Evolutionary conservation across 1,140 invertebrate species (phyloP).

Genomic region (Pseudoatta argentina): DNA sequence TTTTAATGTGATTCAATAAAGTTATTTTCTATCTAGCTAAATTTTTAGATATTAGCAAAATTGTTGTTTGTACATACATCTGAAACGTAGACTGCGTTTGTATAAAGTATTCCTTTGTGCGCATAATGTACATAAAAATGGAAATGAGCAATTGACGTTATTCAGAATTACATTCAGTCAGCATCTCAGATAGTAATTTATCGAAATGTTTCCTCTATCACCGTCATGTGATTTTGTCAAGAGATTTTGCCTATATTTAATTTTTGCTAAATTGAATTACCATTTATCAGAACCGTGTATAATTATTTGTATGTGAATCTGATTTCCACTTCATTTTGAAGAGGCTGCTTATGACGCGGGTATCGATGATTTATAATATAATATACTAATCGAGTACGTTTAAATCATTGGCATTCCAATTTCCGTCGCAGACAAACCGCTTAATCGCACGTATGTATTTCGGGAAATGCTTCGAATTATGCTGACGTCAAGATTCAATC

Average conservation of each 20-base stretch:
- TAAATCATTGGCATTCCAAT: constrained; percentile 56
- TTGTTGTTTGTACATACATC: too few relatives aligned
- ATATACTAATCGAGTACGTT: constrained; percentile 23
- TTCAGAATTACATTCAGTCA: not conserved
- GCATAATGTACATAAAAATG: not conserved
- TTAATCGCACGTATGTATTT: not conserved
- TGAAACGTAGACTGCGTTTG: too few relatives aligned
- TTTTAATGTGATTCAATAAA: too few relatives aligned
- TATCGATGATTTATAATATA: constrained; percentile 8
- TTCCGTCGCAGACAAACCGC: constrained; percentile 27
- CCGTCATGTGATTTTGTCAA: not conserved
- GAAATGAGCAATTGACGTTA: not conserved
- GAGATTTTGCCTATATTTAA: not conserved
- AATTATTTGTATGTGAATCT: not conserved
- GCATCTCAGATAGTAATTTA: not conserved
- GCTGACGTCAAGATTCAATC: constrained; percentile 27
- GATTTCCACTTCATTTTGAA: constrained; percentile 2
- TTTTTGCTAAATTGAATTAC: not conserved
- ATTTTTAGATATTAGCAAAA: too few relatives aligned
- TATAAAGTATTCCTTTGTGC: not conserved
- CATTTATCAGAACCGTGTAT: not conserved
- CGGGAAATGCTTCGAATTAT: not conserved
- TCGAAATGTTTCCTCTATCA: not conserved
- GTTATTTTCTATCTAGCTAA: too few relatives aligned
- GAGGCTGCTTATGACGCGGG: not conserved